A percentile compares a stretch with the other conserved stretches of the same genome.
Conservation (phyloP, 1,140 invertebrate species). For the Aphidius gifuensis region DNA sequence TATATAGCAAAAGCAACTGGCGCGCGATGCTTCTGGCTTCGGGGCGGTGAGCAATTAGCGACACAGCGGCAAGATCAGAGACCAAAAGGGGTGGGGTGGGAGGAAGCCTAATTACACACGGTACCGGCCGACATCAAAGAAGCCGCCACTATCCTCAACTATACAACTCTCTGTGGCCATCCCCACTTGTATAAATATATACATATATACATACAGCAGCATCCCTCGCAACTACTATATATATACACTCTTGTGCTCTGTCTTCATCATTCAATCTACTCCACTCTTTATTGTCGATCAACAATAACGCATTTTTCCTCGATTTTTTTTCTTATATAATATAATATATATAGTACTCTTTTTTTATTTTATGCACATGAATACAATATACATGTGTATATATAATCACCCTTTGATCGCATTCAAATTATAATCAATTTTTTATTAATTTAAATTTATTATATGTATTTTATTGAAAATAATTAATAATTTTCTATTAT, state of each 20-base stretch:
- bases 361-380: too few relatives aligned
- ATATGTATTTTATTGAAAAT: too few relatives aligned
- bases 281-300: too few relatives aligned
- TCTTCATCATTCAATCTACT: too few relatives aligned
- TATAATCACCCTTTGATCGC: too few relatives aligned
- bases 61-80: constrained; percentile 53
- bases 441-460: too few relatives aligned
- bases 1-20: constrained; percentile 24
- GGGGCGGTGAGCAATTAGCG: constrained; percentile 53
- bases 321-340: too few relatives aligned
- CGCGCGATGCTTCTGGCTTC: constrained; percentile 48
- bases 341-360: too few relatives aligned
- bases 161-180: constrained; percentile 25
- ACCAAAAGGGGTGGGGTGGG: constrained; percentile 45
- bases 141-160: constrained; percentile 49
- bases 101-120: constrained; percentile 53
- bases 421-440: too few relatives aligned
- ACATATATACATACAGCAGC: neutral
- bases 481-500: too few relatives aligned
- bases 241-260: neutral
- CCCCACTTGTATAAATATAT: constrained; percentile 13
- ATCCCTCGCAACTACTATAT: neutral
- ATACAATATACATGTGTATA: too few relatives aligned
- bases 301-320: too few relatives aligned
- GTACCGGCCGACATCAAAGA: constrained; percentile 53